Conservation (phyloP, 2,797 vertebrate genomes). For the Gouania willdenowi region DNA sequence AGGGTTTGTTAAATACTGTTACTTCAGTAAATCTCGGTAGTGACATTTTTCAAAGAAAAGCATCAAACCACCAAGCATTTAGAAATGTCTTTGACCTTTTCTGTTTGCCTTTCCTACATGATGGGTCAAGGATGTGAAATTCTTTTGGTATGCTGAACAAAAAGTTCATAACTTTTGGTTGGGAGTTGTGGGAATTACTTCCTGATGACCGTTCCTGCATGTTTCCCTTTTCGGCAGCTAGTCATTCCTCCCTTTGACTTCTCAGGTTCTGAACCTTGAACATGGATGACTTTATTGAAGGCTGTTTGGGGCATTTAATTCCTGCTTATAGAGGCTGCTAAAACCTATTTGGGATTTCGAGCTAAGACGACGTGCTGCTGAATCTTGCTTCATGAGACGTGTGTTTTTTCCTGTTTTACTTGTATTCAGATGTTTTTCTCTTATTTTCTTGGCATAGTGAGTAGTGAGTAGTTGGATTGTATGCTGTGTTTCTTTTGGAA, state of each 20-base stretch:
- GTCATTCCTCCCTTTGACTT: constrained; percentile 40
- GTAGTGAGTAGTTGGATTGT: neutral
- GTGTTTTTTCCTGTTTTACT: constrained; percentile 9
- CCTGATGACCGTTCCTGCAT: constrained; percentile 19
- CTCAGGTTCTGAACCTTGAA: constrained; percentile 39
- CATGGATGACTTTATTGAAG: constrained; percentile 1
- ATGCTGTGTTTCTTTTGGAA: constrained; percentile 45
- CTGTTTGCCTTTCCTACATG: neutral
- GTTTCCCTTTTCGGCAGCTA: constrained; percentile 26
- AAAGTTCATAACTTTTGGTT: constrained; percentile 26
- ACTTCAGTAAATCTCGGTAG: too few species aligned
- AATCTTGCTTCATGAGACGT: too few species aligned
- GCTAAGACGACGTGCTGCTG: too few species aligned
- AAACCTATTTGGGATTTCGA: too few species aligned
- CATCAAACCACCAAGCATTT: too few species aligned
- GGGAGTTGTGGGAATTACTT: constrained; percentile 16
- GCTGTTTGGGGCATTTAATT: neutral
- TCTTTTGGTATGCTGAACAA: constrained; percentile 20
- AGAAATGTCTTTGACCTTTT: constrained; percentile 19
- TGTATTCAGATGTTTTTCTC: constrained; percentile 2
- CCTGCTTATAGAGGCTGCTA: too few species aligned
- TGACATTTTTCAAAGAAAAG: too few species aligned
- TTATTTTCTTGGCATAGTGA: constrained; percentile 31
- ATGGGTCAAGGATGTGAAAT: constrained; percentile 17
- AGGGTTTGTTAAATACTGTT: too few species aligned